Percentiles rank a stretch among this genome's conserved stretches.
phyloP scores from a whole-genome alignment of 2,888 invertebrate genomes.

The Agrenia bidenticulata region DNA sequence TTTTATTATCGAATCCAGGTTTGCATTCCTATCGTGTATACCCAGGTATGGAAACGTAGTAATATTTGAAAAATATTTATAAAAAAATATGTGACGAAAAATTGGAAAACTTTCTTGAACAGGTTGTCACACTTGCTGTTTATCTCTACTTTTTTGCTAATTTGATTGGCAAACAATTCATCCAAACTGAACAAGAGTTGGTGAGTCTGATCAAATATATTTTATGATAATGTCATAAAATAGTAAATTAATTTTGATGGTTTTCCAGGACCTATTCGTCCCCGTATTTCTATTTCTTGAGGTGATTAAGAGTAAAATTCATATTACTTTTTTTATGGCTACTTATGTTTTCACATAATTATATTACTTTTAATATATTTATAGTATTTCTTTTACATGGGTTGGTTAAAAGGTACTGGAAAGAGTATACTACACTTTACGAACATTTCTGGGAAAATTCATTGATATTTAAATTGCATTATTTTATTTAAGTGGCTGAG shows the following conservation, averaged over 20 bases:
- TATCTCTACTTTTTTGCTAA: constrained; percentile 59
- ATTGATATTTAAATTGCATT: too few relatives aligned
- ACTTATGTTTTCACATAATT: constrained; percentile 2
- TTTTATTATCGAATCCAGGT: constrained; percentile 22
- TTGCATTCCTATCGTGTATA: constrained; percentile 56
- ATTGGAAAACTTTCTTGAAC: too few relatives aligned
- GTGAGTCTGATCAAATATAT: too few relatives aligned
- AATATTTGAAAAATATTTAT: too few relatives aligned
- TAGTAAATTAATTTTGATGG: too few relatives aligned
- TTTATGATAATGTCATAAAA: too few relatives aligned
- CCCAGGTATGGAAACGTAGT: constrained; percentile 56
- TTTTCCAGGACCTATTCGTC: constrained; percentile 38
- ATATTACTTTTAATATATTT: neutral
- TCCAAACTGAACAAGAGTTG: constrained; percentile 31
- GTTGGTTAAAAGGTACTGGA: constrained; percentile 55
- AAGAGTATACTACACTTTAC: too few relatives aligned
- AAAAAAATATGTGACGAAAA: too few relatives aligned
- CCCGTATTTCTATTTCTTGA: constrained; percentile 46
- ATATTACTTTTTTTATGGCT: neutral
- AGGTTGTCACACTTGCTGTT: constrained; percentile 61
- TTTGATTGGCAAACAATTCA: constrained; percentile 58
- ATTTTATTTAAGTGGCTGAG: constrained; percentile 55
- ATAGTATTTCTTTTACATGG: constrained; percentile 57
- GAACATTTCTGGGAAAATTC: too few relatives aligned
- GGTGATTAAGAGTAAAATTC: constrained; percentile 19